Evolutionary conservation across 2,888 invertebrate species (phyloP).

Genomic region (Amphiduros pacificus): DNA sequence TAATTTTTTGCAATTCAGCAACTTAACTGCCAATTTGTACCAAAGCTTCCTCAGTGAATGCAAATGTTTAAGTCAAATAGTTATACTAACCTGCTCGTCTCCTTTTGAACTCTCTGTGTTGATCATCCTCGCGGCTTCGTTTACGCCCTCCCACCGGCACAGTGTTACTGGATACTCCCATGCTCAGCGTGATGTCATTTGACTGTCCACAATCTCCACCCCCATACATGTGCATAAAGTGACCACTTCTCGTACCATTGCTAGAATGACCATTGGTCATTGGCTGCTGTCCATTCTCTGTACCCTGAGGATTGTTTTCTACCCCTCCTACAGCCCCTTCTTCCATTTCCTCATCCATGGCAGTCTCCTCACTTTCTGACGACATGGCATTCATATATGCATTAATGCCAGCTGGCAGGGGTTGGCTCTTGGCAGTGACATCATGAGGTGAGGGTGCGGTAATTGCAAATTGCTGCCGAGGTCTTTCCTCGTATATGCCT

Average conservation of each 20-base stretch:
- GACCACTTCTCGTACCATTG: neutral
- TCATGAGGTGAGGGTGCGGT: constrained; percentile 12
- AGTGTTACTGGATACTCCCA: constrained; percentile 25
- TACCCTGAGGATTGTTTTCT: neutral
- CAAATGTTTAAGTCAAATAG: too few relatives aligned
- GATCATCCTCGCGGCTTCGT: constrained; percentile 39
- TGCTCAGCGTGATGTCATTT: constrained; percentile 23
- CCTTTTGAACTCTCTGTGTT: constrained; percentile 34
- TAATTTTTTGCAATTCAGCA: too few relatives aligned
- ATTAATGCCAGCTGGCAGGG: constrained; percentile 17
- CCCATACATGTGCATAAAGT: neutral
- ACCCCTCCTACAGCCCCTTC: constrained; percentile 25
- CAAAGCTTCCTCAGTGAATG: too few relatives aligned
- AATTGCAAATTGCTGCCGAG: neutral
- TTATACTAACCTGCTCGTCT: constrained; percentile 25
- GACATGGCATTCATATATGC: neutral
- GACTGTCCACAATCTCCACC: too few relatives aligned
- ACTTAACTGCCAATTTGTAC: too few relatives aligned
- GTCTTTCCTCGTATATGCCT: neutral
- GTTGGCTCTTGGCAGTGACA: constrained; percentile 9
- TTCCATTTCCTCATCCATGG: constrained; percentile 31
- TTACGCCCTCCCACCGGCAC: constrained; percentile 40
- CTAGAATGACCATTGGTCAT: constrained; percentile 23
- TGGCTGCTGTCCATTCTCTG: constrained; percentile 7
- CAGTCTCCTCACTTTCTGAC: constrained; percentile 12